phyloP scores from a whole-genome alignment of 2,888 invertebrate species.

The Mesorhabditis belari region DNA sequence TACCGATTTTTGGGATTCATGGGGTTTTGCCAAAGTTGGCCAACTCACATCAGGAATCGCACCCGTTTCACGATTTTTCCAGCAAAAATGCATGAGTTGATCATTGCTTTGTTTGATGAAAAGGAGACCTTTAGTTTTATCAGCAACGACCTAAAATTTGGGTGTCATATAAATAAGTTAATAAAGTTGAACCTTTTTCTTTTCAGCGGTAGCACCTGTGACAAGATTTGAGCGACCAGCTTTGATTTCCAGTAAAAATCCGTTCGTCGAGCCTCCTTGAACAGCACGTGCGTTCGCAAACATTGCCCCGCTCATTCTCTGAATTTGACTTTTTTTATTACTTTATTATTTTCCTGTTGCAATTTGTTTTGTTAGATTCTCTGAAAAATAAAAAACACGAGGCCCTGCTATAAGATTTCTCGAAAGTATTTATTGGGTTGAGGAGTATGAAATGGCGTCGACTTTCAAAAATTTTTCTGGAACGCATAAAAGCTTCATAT shows the following conservation, averaged over 20 bases:
- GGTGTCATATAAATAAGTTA: neutral
- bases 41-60: slow-evolving; percentile 78
- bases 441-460: too few relatives aligned
- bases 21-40: neutral
- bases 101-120: slow-evolving; percentile 95
- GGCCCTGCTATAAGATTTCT: too few relatives aligned
- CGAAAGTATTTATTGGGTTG: too few relatives aligned
- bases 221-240: neutral
- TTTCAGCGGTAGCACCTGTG: neutral
- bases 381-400: too few relatives aligned
- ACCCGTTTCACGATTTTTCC: slow-evolving; percentile 91
- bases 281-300: slow-evolving; percentile 16
- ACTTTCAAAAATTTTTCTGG: too few relatives aligned
- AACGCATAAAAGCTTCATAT: too few relatives aligned
- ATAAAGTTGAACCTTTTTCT: neutral
- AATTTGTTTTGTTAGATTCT: too few relatives aligned
- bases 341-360: too few relatives aligned
- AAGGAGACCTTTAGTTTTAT: slow-evolving; percentile 75
- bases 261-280: slow-evolving; percentile 6
- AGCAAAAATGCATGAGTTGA: slow-evolving; percentile 96
- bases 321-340: too few relatives aligned
- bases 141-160: slow-evolving; percentile 41
- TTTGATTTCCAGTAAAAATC: slow-evolving; percentile 37
- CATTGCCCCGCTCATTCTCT: slow-evolving; percentile 19
- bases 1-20: neutral